A percentile compares a stretch with the other conserved stretches of the same genome.
These are phyloP conservation scores for Artibeus lituratus DNA, from an alignment of 2,797 vertebrate species.

Conservation along the genomic window DNA sequence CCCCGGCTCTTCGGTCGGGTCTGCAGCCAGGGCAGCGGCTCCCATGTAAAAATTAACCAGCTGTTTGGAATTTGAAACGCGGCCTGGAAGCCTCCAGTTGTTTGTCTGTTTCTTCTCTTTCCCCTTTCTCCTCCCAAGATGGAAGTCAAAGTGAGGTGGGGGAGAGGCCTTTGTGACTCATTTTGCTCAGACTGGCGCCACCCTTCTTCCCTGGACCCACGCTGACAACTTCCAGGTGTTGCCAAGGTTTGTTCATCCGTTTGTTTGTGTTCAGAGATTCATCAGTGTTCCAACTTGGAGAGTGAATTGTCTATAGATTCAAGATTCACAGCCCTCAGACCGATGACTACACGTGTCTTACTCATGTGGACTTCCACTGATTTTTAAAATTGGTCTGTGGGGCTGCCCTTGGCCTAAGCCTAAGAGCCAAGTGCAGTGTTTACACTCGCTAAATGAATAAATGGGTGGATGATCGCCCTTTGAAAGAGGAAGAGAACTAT, in stretches of 20 bases:
- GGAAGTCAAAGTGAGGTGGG: background rate
- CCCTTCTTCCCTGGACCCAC: background rate
- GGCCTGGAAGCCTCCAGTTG: background rate
- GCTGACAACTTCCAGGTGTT: slow-evolving; percentile 42
- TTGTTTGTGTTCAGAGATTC: background rate
- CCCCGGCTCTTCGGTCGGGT: background rate
- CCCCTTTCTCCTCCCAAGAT: background rate
- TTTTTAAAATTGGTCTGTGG: slow-evolving; percentile 3
- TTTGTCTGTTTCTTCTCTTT: background rate
- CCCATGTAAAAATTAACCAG: slow-evolving; percentile 50
- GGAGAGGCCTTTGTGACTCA: background rate
- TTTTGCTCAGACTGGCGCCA: background rate
- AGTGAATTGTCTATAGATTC: slow-evolving; percentile 3
- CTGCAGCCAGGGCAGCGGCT: background rate
- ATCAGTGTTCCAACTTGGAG: background rate
- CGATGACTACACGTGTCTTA: background rate
- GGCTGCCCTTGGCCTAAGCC: background rate
- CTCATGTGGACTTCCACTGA: background rate
- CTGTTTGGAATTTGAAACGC: slow-evolving; percentile 37
- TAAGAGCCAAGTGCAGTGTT: background rate
- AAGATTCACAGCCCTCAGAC: background rate
- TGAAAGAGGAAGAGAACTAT: background rate
- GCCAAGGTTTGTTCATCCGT: background rate
- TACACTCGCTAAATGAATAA: background rate
- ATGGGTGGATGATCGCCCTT: background rate